These are phyloP conservation scores for Benthosema pterotum DNA, from an alignment of 2,797 vertebrate species.

Conservation along the genomic window DNA sequence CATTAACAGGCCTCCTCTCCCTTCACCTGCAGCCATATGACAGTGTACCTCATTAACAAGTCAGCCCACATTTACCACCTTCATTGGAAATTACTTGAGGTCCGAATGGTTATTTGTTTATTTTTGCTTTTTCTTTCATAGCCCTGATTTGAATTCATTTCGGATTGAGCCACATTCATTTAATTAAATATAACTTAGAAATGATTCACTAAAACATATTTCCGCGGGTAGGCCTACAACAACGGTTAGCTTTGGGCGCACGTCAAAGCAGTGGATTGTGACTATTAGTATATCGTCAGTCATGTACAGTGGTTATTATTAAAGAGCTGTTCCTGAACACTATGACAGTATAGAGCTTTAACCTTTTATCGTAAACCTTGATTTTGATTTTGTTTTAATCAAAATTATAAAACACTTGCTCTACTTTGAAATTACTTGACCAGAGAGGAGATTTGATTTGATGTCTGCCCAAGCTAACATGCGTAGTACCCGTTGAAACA, in stretches of 20 bases:
- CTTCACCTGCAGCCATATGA: conserved; percentile 48
- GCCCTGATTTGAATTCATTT: conserved; percentile 53
- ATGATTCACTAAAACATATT: conserved; percentile 20
- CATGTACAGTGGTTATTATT: too few relatives aligned
- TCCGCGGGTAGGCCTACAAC: conserved; percentile 6
- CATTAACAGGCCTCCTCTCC: conserved; percentile 57
- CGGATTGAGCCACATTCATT: conserved; percentile 56
- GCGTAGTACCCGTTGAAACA: conserved; percentile 21
- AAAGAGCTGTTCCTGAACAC: too few relatives aligned
- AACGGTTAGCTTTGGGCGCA: conserved; percentile 29
- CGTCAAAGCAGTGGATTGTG: too few relatives aligned
- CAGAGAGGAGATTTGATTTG: not conserved
- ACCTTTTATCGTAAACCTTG: too few relatives aligned
- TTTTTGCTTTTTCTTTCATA: conserved; percentile 38
- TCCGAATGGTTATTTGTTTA: conserved; percentile 46
- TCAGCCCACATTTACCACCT: conserved; percentile 50
- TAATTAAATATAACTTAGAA: conserved; percentile 42
- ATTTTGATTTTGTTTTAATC: too few relatives aligned
- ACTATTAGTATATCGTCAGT: too few relatives aligned
- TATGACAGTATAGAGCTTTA: too few relatives aligned
- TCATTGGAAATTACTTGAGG: conserved; percentile 60
- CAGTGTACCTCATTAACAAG: conserved; percentile 40
- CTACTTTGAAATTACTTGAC: not conserved
- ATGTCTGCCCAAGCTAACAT: conserved; percentile 45
- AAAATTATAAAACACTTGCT: too few relatives aligned